A percentile compares a stretch with the other conserved stretches of the same genome.
Evolutionary conservation across 2,113 vertebrate genomes (phyloP).

Genomic region (Ceyx melanurus): DNA sequence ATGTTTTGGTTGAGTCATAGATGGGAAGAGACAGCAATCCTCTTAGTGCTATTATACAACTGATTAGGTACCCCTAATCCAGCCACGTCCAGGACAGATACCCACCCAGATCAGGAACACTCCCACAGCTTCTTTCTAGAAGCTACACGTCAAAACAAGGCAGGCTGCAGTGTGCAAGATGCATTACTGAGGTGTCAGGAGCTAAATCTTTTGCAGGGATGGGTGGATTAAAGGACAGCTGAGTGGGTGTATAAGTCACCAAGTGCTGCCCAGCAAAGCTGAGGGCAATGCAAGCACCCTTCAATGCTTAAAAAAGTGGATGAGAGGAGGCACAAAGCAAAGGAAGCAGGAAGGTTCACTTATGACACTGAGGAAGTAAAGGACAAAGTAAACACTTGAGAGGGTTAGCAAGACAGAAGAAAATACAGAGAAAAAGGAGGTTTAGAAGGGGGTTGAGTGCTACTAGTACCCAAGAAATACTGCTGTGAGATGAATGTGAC

Average conservation of each 20-base stretch:
- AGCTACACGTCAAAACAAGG: neutral
- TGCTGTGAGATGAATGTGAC: neutral
- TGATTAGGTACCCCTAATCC: slow-evolving; percentile 39
- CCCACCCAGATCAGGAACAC: neutral
- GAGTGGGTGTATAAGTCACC: neutral
- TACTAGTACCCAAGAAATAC: neutral
- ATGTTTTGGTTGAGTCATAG: slow-evolving; percentile 54
- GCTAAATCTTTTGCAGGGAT: neutral
- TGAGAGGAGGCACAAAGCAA: neutral
- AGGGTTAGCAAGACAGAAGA: neutral
- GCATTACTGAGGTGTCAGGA: neutral
- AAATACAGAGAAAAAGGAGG: neutral
- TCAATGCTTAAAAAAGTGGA: neutral
- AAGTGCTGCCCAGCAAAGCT: neutral
- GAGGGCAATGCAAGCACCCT: neutral
- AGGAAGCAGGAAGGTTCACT: neutral
- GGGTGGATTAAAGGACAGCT: slow-evolving; percentile 15
- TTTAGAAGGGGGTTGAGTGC: neutral
- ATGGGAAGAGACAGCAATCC: slow-evolving; percentile 48
- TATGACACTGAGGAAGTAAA: neutral
- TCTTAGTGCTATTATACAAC: slow-evolving; percentile 49
- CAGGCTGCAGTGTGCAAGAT: neutral
- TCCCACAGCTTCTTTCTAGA: neutral
- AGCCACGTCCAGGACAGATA: neutral
- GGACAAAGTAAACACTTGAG: neutral